Evolutionary conservation across 2,888 invertebrate species (phyloP).

Genomic region (Apomyelois bistriatella): DNA sequence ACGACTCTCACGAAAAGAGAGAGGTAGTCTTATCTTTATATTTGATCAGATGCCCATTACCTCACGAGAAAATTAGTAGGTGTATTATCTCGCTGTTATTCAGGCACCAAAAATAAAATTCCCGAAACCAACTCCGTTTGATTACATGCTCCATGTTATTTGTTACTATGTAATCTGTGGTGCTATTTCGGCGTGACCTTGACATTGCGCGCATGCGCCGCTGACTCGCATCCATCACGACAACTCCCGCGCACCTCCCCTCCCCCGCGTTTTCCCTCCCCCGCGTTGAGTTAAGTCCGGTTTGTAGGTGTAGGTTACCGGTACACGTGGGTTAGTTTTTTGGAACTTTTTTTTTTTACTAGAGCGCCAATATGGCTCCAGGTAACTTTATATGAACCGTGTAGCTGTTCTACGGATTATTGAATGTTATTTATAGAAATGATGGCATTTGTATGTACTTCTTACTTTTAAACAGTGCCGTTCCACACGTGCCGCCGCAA

Average conservation of each 20-base stretch:
- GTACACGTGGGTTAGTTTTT: not conserved
- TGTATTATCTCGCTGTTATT: too few relatives aligned
- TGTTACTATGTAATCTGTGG: not conserved
- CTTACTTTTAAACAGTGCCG: too few relatives aligned
- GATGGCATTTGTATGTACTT: too few relatives aligned
- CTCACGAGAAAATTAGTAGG: too few relatives aligned
- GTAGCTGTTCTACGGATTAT: too few relatives aligned
- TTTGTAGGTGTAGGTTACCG: not conserved
- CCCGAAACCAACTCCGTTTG: not conserved
- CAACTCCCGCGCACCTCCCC: slow-evolving; percentile 26
- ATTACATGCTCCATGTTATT: not conserved
- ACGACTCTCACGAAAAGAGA: too few relatives aligned
- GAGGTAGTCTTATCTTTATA: too few relatives aligned
- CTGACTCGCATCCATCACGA: slow-evolving; percentile 26
- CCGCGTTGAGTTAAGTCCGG: not conserved
- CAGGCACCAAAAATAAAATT: too few relatives aligned
- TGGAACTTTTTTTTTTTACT: not conserved
- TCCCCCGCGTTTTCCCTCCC: slow-evolving; percentile 10
- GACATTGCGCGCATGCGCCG: slow-evolving; percentile 35
- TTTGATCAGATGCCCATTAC: too few relatives aligned
- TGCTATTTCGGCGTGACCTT: slow-evolving; percentile 29
- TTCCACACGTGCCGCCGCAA: too few relatives aligned
- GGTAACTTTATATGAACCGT: too few relatives aligned
- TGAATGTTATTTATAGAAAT: too few relatives aligned
- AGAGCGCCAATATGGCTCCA: not conserved